Base-by-base conservation (phyloP, 2,888 invertebrate species). In the Napeogenes sylphis region DNA sequence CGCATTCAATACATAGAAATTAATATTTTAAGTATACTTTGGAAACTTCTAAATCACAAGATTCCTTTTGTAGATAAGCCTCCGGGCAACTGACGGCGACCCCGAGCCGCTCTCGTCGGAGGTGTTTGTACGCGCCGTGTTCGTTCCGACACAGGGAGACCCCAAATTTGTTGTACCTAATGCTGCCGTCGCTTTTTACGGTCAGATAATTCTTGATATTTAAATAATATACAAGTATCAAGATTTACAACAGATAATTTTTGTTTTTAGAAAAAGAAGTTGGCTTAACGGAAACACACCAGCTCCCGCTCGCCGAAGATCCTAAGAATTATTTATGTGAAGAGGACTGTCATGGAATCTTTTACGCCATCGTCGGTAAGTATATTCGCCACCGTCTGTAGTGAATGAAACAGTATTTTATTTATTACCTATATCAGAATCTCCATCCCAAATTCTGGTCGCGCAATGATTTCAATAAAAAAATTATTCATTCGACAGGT, bases 281-380 rank as follows among this genome's bases (percentile, higher is more conserved):
- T 2, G 91, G 91, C 1, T 58, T 88, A 45, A 53, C 61, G 0
- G 87, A 91, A 69, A 71, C 70, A 0, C 77, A 81, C 53, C 65
- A 72, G 12, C 74, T 92, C 54, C 84, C 82, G 0, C 68, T 54
- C 0, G 92, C 92, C 0, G 69, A 70, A 21, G 92, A 92, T 71
- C 85, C 84, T 0, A 92, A 91, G 75, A 92, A 92, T 73, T 75
- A 83, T 66, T 79, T 78, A 32, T 89, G 90, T 64, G 71, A 68
- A 0, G 76, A 81, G 6, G 84, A 90, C 63, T 86, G 87, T 61
- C 75, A 80, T 63, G 68, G 75, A 14, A 82, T 91, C 47, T 91
- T 79, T 72, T 92, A 92, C 73, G 84, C 77, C 53, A 90, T 92
- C 56, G 69, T 87, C 64, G 85, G 92, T 92, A 73, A 82, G 70